Base-by-base conservation (phyloP, 2,113 vertebrate species). In the Psittacara wagleri region DNA sequence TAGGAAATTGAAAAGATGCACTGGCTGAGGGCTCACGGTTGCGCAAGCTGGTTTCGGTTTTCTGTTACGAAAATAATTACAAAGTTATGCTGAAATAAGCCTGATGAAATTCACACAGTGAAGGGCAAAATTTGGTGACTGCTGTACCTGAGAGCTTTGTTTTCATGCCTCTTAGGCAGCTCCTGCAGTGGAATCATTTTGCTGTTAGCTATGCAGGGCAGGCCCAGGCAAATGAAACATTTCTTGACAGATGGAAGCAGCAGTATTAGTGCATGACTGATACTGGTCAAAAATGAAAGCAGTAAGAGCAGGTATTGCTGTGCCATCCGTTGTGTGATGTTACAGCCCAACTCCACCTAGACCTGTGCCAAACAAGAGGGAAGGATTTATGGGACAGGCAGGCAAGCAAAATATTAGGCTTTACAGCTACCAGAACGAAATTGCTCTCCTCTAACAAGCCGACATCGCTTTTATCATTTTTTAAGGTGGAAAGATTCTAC, bases 271-370 rank as follows among this genome's bases (percentile, higher is more conserved):
- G 39, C 35, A 39, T 2, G 25, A 46, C 64, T 61, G 41, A 48
- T 25, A 20, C 39, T n/a, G 25, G 28, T 63, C 37, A 83, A 35
- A 94, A 86, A 39, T 15, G 3, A 61, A n/a, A 62, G 59, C 39
- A 35, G 6, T 27, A 43, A 46, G 52, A 72, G 23, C 13, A 67
- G 7, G 74, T n/a, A 31, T 5, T 2, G 1, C 28, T 6, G 0
- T 22, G 33, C 20, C 55, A 59, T 14, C 5, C 25, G 4, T 13
- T 4, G 33, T 76, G 23, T 16, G 9, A 37, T 89, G 35, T 25
- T 61, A 37, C 1, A 78, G 80, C 49, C 51, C 43, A 51, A 10
- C 24, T 59, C 29, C n/a, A 28, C 7, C 35, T 49, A 66, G 37
- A 54, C 31, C 48, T 23, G 28, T 49, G 43, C 27, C 23, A 64